Evolutionary conservation across 2,888 invertebrate species (phyloP).

Genomic region (Dicranocentrus wangi): DNA sequence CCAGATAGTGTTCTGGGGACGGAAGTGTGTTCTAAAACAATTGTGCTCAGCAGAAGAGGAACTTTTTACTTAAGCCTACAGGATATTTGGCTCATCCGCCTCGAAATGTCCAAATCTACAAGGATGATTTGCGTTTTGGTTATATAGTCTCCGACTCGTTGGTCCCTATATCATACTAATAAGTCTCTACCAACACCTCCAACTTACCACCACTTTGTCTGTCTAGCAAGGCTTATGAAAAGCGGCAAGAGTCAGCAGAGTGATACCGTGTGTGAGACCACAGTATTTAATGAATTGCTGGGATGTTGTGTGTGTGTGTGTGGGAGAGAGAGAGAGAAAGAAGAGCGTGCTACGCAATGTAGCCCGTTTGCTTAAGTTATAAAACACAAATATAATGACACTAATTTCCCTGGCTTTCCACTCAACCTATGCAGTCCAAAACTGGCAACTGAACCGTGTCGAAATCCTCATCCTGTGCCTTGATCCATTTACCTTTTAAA

Average conservation of each 20-base stretch:
- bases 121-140: background rate
- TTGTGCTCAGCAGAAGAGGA: slow-evolving; percentile 38
- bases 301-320: background rate
- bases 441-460: background rate
- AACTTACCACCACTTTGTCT: too few relatives aligned
- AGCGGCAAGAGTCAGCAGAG: background rate
- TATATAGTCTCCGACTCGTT: too few relatives aligned
- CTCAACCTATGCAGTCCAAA: too few relatives aligned
- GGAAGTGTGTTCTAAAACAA: slow-evolving; percentile 39
- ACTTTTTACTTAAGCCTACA: slow-evolving; percentile 46
- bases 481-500: slow-evolving; percentile 1
- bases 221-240: too few relatives aligned
- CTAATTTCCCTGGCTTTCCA: slow-evolving; percentile 37
- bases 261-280: background rate
- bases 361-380: slow-evolving; percentile 34
- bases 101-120: background rate
- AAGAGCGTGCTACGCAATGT: slow-evolving; percentile 5
- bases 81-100: slow-evolving; percentile 49
- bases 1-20: slow-evolving; percentile 1
- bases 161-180: too few relatives aligned
- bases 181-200: too few relatives aligned
- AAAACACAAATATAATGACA: slow-evolving; percentile 29
- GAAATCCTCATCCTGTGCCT: background rate
- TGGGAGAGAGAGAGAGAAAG: background rate
- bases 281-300: slow-evolving; percentile 42